These are phyloP conservation scores for Euwallacea similis DNA, from an alignment of 1,140 invertebrate genomes.

Conservation along the genomic window DNA sequence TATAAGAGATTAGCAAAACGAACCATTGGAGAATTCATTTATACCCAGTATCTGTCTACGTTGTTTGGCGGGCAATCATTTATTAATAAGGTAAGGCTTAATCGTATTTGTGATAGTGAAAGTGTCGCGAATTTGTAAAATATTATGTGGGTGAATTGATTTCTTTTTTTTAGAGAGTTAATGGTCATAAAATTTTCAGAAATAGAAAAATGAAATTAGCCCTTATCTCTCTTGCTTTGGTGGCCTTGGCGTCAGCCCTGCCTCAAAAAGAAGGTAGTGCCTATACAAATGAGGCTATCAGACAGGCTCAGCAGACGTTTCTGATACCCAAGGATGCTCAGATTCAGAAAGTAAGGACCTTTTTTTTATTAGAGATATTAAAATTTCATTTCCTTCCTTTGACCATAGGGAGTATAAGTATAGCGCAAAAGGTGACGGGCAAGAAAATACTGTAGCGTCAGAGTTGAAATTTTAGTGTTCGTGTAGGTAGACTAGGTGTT, in stretches of 20 bases:
- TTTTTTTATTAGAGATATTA: too few relatives aligned
- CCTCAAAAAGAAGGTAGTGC: slow-evolving; percentile 74
- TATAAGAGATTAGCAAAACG: slow-evolving; percentile 28
- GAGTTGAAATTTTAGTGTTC: too few relatives aligned
- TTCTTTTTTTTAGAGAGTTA: neutral
- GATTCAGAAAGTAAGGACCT: slow-evolving; percentile 68
- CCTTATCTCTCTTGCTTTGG: slow-evolving; percentile 53
- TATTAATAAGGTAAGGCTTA: slow-evolving; percentile 12
- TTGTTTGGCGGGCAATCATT: neutral
- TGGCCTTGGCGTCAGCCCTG: slow-evolving; percentile 58
- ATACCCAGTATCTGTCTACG: too few relatives aligned
- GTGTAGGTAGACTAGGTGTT: too few relatives aligned
- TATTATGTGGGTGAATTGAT: slow-evolving; percentile 9
- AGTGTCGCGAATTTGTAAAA: neutral
- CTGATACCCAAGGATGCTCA: slow-evolving; percentile 82
- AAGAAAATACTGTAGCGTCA: too few relatives aligned
- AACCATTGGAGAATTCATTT: slow-evolving; percentile 8
- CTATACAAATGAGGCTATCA: slow-evolving; percentile 83
- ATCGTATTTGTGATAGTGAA: slow-evolving; percentile 17
- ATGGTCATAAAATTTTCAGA: neutral
- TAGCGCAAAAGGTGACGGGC: too few relatives aligned
- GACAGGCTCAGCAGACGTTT: slow-evolving; percentile 79
- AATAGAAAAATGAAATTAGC: slow-evolving; percentile 52
- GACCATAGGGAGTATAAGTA: too few relatives aligned
- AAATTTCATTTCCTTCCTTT: too few relatives aligned